Conservation (phyloP, 2,113 vertebrate species). For the Ciconia stormi region DNA sequence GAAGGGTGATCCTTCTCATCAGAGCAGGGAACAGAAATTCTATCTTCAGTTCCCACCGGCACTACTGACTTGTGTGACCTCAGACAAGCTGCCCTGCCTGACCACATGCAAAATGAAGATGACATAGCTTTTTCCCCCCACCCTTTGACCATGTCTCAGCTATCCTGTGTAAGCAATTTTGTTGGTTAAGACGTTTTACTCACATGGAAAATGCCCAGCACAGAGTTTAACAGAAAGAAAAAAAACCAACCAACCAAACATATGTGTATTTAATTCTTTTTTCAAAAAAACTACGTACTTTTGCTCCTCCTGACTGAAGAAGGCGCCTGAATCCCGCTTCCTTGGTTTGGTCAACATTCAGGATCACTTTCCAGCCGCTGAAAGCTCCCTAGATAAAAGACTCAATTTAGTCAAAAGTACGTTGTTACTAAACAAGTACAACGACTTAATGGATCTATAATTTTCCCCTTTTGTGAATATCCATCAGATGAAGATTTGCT, state of each 20-base stretch:
- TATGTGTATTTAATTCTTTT: background rate
- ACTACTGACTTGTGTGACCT: background rate
- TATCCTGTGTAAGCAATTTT: background rate
- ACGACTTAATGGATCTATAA: background rate
- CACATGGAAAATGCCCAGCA: background rate
- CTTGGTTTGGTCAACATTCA: constrained; percentile 90
- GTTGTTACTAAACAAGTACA: background rate
- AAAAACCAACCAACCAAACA: too few relatives aligned
- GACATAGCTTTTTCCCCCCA: background rate
- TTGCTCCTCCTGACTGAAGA: constrained; percentile 93
- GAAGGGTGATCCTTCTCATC: background rate
- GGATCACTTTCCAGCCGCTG: constrained; percentile 93
- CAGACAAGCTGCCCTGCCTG: background rate
- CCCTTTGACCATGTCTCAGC: background rate
- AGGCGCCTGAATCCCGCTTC: constrained; percentile 93
- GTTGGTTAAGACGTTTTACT: background rate
- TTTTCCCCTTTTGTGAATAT: background rate
- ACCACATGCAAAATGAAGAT: background rate
- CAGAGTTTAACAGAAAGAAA: background rate
- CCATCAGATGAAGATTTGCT: background rate
- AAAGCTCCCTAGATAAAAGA: constrained; percentile 87
- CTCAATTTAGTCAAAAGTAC: background rate
- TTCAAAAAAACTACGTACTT: constrained; percentile 72
- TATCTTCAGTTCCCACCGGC: background rate
- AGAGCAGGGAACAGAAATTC: background rate